Evolutionary conservation across 92 coral and sea anemone species (phyloP).

Genomic region (Montipora capitata): DNA sequence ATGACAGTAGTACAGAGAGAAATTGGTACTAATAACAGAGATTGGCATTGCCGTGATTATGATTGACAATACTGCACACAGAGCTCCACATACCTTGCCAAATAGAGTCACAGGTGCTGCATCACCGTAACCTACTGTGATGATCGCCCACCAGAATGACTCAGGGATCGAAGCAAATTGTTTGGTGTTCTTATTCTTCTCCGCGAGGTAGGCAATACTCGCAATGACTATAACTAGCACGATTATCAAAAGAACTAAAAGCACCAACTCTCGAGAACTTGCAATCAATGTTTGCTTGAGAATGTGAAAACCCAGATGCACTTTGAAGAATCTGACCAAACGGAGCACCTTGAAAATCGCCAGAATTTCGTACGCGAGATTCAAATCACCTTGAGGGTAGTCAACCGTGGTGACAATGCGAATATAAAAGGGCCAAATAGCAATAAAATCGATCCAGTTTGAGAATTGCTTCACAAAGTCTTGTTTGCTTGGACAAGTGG

Average conservation of each 20-base stretch:
- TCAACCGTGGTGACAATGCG: slow-evolving; percentile 42
- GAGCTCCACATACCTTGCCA: slow-evolving; percentile 89
- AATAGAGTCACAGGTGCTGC: slow-evolving; percentile 74
- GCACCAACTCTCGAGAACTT: slow-evolving; percentile 90
- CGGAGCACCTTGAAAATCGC: slow-evolving; percentile 89
- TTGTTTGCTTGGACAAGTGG: slow-evolving; percentile 86
- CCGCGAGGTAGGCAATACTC: slow-evolving; percentile 86
- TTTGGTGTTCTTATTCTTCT: slow-evolving; percentile 27
- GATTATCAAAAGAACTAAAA: slow-evolving; percentile 81
- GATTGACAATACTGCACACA: slow-evolving; percentile 92
- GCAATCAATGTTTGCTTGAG: slow-evolving; percentile 98
- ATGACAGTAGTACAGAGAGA: slow-evolving; percentile 96
- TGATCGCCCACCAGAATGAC: slow-evolving; percentile 99
- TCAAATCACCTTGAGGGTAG: too few relatives aligned
- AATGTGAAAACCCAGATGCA: slow-evolving; percentile 95
- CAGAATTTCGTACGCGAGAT: slow-evolving; percentile 73
- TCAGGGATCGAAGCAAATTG: slow-evolving; percentile 91
- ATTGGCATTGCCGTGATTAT: slow-evolving; percentile 97
- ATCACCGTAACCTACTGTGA: slow-evolving; percentile 98
- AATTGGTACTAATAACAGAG: slow-evolving; percentile 96
- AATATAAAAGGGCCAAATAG: slow-evolving; percentile 93
- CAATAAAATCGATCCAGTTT: slow-evolving; percentile 97
- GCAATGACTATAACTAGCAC: slow-evolving; percentile 96
- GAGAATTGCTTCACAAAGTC: slow-evolving; percentile 81
- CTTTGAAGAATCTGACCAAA: slow-evolving; percentile 92